These are phyloP conservation scores for Himalopsyche tibetana DNA, from an alignment of 2,888 invertebrate genomes.

Conservation along the genomic window DNA sequence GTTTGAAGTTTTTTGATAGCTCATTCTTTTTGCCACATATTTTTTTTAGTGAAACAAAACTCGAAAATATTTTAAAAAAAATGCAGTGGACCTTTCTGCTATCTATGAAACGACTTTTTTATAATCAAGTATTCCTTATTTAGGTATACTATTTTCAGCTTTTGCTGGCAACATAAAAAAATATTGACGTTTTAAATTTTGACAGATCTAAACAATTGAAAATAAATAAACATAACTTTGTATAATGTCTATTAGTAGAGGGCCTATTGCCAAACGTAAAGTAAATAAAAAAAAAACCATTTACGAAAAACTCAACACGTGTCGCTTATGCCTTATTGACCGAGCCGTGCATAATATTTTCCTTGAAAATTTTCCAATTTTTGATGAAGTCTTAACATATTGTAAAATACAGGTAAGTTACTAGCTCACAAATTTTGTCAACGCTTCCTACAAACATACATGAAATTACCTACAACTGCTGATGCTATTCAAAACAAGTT, in stretches of 20 bases:
- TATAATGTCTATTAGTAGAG: not conserved
- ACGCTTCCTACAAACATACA: too few relatives aligned
- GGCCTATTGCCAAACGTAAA: not conserved
- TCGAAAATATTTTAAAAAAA: too few relatives aligned
- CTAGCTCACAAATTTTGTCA: too few relatives aligned
- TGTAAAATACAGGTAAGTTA: not conserved
- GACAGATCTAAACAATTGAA: not conserved
- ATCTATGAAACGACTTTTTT: too few relatives aligned
- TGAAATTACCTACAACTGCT: too few relatives aligned
- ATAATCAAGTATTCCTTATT: too few relatives aligned
- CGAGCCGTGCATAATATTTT: slow-evolving; percentile 2
- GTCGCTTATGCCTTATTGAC: not conserved
- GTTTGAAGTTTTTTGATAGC: too few relatives aligned
- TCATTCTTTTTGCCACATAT: too few relatives aligned
- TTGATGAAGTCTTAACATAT: not conserved
- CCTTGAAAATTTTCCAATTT: not conserved
- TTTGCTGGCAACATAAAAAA: not conserved
- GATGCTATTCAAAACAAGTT: too few relatives aligned
- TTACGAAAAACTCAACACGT: not conserved
- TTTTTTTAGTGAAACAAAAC: too few relatives aligned
- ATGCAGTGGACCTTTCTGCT: too few relatives aligned
- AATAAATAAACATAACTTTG: not conserved
- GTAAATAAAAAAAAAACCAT: not conserved
- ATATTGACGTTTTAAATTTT: not conserved
- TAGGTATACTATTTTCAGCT: too few relatives aligned